A percentile compares a stretch with the other conserved stretches of the same genome.
phyloP scores from a whole-genome alignment of 2,888 invertebrate genomes.

The Eupithecia tripunctaria region DNA sequence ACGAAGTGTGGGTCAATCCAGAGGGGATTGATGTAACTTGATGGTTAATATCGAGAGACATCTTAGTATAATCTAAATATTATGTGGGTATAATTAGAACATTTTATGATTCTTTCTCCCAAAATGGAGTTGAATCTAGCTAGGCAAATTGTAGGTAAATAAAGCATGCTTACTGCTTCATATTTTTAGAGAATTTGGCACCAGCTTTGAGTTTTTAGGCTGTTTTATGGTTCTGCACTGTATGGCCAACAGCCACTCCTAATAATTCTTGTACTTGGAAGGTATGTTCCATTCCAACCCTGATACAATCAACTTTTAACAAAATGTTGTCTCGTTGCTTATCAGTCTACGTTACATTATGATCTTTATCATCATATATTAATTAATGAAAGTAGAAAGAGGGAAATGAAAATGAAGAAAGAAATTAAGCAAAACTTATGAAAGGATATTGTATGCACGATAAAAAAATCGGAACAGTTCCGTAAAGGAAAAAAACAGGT shows the following conservation, averaged over 20 bases:
- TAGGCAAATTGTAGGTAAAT: neutral
- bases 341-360: neutral
- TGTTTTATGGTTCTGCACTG: neutral
- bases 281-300: neutral
- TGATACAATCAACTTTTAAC: neutral
- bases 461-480: no score
- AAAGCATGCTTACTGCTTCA: neutral
- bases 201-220: neutral
- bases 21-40: neutral
- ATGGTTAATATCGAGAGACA: neutral
- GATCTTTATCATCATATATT: neutral
- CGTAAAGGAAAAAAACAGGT: no score
- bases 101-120: constrained; percentile 1
- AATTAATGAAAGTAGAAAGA: no score
- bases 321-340: neutral
- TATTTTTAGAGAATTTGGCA: neutral
- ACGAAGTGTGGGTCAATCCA: neutral
- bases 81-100: neutral
- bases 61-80: neutral
- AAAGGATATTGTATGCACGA: neutral
- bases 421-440: neutral
- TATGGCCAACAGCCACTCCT: neutral
- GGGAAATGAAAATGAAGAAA: no score
- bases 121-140: neutral
- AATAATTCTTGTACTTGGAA: neutral